A percentile compares a stretch with the other conserved stretches of the same genome.
phyloP scores from a whole-genome alignment of 1,140 invertebrate species.

The Drosophila takahashii region DNA sequence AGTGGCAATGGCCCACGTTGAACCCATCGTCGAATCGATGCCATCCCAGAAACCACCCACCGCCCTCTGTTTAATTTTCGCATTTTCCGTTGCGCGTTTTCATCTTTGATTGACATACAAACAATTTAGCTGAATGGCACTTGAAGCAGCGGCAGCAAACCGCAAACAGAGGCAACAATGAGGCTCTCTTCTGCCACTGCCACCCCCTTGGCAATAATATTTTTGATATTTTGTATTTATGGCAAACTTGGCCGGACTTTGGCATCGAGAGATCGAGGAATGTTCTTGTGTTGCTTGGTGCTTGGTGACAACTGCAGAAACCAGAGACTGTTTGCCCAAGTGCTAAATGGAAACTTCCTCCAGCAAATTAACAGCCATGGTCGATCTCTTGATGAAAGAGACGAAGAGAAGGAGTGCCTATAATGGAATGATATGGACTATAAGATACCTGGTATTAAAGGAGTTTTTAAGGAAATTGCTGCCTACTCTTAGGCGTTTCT shows the following conservation, averaged over 20 bases:
- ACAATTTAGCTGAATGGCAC: conserved; percentile 84
- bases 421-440: neutral
- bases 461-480: neutral
- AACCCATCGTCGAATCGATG: conserved; percentile 11
- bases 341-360: conserved; percentile 81
- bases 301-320: conserved; percentile 74
- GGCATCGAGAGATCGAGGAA: conserved; percentile 15
- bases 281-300: conserved; percentile 4
- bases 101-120: conserved; percentile 84
- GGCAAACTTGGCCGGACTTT: conserved; percentile 37
- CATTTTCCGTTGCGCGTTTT: conserved; percentile 81
- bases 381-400: conserved; percentile 32
- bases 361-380: conserved; percentile 71
- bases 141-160: conserved; percentile 66
- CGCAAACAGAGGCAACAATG: conserved; percentile 68
- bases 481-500: neutral
- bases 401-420: neutral
- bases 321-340: conserved; percentile 73
- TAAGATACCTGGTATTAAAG: neutral
- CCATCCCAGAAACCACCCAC: conserved; percentile 4
- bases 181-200: conserved; percentile 22
- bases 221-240: conserved; percentile 83
- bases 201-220: conserved; percentile 61
- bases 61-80: conserved; percentile 74
- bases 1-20: conserved; percentile 60